These are phyloP conservation scores for Nemapogon koenigi DNA, from an alignment of 2,888 invertebrate species.

Conservation along the genomic window DNA sequence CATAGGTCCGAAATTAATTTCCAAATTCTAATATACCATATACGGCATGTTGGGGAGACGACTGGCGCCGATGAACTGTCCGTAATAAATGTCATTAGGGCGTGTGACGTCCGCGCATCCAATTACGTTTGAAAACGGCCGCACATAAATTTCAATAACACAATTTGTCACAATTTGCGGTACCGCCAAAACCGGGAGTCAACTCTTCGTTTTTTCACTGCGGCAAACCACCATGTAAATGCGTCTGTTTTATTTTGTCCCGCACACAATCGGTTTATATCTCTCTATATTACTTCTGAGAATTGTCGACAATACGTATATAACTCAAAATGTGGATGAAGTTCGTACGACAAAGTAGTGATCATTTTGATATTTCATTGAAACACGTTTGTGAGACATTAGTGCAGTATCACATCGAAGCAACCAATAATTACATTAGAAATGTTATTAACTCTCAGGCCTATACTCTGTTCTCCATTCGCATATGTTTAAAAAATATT, in stretches of 20 bases:
- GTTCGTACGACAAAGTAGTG: too few relatives aligned
- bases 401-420: too few relatives aligned
- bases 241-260: slow-evolving; percentile 11
- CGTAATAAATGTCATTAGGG: slow-evolving; percentile 54
- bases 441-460: too few relatives aligned
- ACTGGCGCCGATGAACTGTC: slow-evolving; percentile 47
- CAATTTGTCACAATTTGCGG: slow-evolving; percentile 54
- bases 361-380: too few relatives aligned
- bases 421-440: too few relatives aligned
- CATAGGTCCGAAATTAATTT: slow-evolving; percentile 50
- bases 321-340: too few relatives aligned
- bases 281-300: too few relatives aligned
- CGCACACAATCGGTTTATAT: too few relatives aligned
- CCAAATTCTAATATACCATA: slow-evolving; percentile 33
- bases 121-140: slow-evolving; percentile 55
- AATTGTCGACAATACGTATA: too few relatives aligned
- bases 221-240: slow-evolving; percentile 16
- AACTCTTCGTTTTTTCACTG: slow-evolving; percentile 36
- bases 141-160: slow-evolving; percentile 57
- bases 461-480: too few relatives aligned
- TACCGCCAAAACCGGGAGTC: slow-evolving; percentile 24
- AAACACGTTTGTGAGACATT: too few relatives aligned
- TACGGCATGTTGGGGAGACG: slow-evolving; percentile 34
- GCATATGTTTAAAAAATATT: too few relatives aligned
- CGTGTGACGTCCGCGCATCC: slow-evolving; percentile 49